A percentile compares a stretch with the other conserved stretches of the same genome.
Conservation (phyloP, 2,888 invertebrate genomes). For the Ecdyonurus torrentis region DNA sequence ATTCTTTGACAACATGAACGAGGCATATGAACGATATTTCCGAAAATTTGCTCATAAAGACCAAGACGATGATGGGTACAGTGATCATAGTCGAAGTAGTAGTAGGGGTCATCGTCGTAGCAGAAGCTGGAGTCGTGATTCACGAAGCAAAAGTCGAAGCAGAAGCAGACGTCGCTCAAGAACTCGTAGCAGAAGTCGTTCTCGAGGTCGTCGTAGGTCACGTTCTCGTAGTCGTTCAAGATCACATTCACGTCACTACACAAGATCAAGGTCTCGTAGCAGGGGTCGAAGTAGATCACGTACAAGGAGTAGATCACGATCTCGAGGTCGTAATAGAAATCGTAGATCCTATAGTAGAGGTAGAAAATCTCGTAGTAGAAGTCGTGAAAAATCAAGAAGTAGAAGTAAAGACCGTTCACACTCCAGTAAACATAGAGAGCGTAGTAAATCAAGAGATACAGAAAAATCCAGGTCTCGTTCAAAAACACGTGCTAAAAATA, state of each 20-base stretch:
- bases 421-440: no score
- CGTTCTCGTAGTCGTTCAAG: background rate
- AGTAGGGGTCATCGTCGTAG: background rate
- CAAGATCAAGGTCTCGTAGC: background rate
- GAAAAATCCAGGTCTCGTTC: constrained; percentile 13
- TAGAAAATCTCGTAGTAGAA: background rate
- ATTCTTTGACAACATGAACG: background rate
- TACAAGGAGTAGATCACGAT: constrained; percentile 12
- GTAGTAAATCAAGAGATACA: constrained; percentile 18
- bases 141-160: background rate
- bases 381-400: background rate
- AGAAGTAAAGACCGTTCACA: constrained; percentile 16
- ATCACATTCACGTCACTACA: no score
- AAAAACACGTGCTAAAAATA: no score
- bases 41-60: background rate
- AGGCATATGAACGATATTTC: background rate
- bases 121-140: background rate
- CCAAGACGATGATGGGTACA: background rate
- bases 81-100: background rate
- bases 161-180: background rate
- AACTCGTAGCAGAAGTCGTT: constrained; percentile 16
- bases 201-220: background rate
- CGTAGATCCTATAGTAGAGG: background rate
- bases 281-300: constrained; percentile 10
- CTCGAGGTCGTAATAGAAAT: constrained; percentile 8